These are phyloP conservation scores for Cotesia typhae DNA, from an alignment of 1,140 invertebrate species.

Conservation along the genomic window DNA sequence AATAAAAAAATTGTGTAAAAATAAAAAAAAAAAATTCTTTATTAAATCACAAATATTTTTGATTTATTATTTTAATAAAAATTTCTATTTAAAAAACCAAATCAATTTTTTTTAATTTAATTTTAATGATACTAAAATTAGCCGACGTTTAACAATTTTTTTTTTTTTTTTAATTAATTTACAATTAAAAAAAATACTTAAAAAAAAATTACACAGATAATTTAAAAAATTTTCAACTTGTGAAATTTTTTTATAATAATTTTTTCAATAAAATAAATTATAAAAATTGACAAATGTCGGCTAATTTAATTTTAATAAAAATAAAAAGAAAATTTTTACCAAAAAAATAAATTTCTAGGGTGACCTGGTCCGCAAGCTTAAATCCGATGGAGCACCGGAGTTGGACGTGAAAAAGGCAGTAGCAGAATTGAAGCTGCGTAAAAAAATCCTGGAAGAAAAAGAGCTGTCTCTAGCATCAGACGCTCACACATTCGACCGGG, in stretches of 20 bases:
- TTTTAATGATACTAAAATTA: not conserved
- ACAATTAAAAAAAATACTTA: no score
- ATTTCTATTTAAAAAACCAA: not conserved
- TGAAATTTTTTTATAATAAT: no score
- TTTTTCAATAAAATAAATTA: no score
- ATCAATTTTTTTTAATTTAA: not conserved
- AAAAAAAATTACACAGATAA: no score
- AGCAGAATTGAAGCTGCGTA: slow-evolving; percentile 88
- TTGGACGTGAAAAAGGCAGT: slow-evolving; percentile 94
- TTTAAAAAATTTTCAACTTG: no score
- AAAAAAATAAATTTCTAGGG: slow-evolving; percentile 69
- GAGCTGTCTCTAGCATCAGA: slow-evolving; percentile 84
- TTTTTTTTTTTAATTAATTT: no score
- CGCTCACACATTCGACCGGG: slow-evolving; percentile 84
- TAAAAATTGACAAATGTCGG: no score
- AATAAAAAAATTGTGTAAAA: no score
- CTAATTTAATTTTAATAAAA: not conserved
- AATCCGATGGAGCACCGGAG: slow-evolving; percentile 85
- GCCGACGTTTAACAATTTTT: no score
- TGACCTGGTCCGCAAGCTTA: slow-evolving; percentile 87
- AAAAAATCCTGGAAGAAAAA: slow-evolving; percentile 93
- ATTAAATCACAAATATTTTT: no score
- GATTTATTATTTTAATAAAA: not conserved
- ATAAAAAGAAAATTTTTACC: no score
- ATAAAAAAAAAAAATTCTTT: no score